Base-by-base conservation (phyloP, 2,888 invertebrate species). In the Gymnoscelis rufifasciata region DNA sequence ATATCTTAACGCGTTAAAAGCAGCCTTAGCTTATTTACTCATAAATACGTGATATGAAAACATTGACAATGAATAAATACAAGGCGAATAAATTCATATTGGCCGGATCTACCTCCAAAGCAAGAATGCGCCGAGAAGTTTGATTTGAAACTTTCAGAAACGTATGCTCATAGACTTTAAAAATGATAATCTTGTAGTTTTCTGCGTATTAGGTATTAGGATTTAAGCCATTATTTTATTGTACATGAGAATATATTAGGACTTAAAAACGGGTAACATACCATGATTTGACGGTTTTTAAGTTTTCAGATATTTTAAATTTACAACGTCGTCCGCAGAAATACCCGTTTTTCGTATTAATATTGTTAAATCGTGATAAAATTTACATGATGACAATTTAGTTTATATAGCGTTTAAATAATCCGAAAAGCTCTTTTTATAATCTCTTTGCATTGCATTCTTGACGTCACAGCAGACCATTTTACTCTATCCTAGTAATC, bases 381-480 rank as follows among this genome's bases (percentile, higher is more conserved):
- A n/a, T n/a, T n/a, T n/a, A n/a, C n/a, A n/a, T n/a, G n/a, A n/a
- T 7, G 19, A 29, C 13, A 29, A 36, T 19, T 27, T 36, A 29
- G 28, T 19, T 42, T 11, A 41, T 5, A 41, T 19, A 14, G 10
- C 15, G 7, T 35, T 11, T 7, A 11, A 35, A 35, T 35, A 10
- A 26, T 8, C 14, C 13, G 46, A 36, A 38, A 35, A 43, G 43
- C 38, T 39, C 27, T 26, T 26, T 36, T 23, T 33, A 36, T 53
- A 54, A 57, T 54, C 52, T 54, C 52, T 13, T 43, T 44, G 39
- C 38, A 37, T 54, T 56, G 59, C 52, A 60, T 64, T 60, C 44
- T 45, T 52, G 61, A 64, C 59, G 61, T 65, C 62, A 59, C 56
- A 53, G 54, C 58, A 48, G 54, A 51, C 52, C 58, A 52, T 54